These are phyloP conservation scores for Nothoprocta perdicaria DNA, from an alignment of 2,113 vertebrate species.

Conservation along the genomic window DNA sequence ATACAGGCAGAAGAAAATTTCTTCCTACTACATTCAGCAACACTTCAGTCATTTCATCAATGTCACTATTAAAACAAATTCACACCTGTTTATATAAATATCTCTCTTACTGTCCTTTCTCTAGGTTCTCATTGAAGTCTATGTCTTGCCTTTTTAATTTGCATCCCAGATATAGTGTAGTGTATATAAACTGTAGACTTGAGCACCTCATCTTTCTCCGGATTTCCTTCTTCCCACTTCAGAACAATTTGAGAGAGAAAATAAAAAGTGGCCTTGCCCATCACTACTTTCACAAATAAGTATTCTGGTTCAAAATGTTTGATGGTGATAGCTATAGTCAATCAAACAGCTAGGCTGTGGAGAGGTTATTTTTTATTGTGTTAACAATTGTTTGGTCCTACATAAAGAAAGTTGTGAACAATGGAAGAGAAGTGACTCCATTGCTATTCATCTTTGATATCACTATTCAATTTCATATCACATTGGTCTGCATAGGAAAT, in stretches of 20 bases:
- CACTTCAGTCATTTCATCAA: neutral
- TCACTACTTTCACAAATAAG: neutral
- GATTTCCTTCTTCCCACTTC: neutral
- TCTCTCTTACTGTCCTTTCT: neutral
- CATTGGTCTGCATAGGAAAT: neutral
- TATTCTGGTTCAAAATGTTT: neutral
- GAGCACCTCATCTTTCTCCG: neutral
- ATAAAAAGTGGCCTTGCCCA: neutral
- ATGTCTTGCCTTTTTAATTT: neutral
- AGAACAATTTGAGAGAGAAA: neutral
- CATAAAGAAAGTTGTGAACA: neutral
- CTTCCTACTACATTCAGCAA: neutral
- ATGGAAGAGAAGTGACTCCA: neutral
- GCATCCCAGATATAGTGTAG: neutral
- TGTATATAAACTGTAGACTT: rapidly evolving
- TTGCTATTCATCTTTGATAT: neutral
- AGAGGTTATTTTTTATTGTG: neutral
- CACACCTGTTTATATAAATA: rapidly evolving
- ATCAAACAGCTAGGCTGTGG: neutral
- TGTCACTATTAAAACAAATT: neutral
- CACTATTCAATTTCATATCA: neutral
- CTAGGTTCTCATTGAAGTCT: neutral
- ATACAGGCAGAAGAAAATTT: neutral
- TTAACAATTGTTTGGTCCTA: neutral
- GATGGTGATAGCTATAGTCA: neutral